Base-by-base conservation (phyloP, 2,888 invertebrate genomes). In the Aelia acuminata region DNA sequence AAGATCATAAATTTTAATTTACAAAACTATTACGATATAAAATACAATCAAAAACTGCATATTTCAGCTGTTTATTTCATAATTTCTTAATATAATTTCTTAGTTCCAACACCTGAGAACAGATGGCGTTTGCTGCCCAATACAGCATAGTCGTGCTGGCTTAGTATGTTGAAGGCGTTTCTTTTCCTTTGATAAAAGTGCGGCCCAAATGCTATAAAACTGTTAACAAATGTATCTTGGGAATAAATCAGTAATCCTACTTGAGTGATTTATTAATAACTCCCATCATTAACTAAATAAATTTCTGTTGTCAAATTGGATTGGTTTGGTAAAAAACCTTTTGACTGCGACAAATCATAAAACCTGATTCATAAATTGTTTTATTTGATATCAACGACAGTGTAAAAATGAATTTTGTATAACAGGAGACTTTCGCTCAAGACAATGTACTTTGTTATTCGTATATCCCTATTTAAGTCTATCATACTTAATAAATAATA, bases 91-190 rank as follows among this genome's bases (percentile, higher is more conserved):
- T 18, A 35, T 7, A 31, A 35, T 35, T 35, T 18, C 20, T 35
- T 70, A 70, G 63, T 70, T 70, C 63, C 20, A 20, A 7, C 63
- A 10, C 18, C 18, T 70, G 15, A 31, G 7, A 80, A 80, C 80
- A 80, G 80, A 80, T 80, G 80, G 80, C 80, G 80, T 43, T 22
- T n/a, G 43, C n/a, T 43, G 80, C 15, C n/a, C 3, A 4, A 20
- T n/a, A 43, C 15, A 80, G 3, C 15, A 3, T 11, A 22, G 80
- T 80, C 20, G 15, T 80, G 43, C 80, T 80, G 80, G 43, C 43
- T 80, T 80, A 80, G 80, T 35, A 80, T 43, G 13, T 80, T 80
- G 3, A n/a, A 39, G 80, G 80, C 43, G 80, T 80, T 47, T n/a
- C n/a, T n/a, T n/a, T 80, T 43, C n/a, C n/a, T 43, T 0, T 35